Evolutionary conservation across 2,113 vertebrate species (phyloP).

Genomic region (Macrotis lagotis): DNA sequence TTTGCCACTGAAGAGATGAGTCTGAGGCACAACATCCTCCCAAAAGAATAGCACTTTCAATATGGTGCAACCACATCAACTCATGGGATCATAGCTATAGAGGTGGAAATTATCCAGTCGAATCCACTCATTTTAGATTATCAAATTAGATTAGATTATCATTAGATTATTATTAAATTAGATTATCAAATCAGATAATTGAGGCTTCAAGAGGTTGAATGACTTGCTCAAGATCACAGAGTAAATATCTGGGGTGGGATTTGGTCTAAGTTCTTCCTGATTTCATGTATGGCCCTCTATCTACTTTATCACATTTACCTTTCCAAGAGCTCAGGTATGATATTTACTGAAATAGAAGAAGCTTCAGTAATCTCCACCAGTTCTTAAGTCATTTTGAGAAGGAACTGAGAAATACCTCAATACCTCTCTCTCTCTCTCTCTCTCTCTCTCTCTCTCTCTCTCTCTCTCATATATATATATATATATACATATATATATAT

Average conservation of each 20-base stretch:
- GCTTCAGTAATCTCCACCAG: background rate
- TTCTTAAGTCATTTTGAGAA: background rate
- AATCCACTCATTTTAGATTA: background rate
- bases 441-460: too few relatives aligned
- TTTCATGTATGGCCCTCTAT: background rate
- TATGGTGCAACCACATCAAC: background rate
- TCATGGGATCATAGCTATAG: background rate
- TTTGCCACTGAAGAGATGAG: background rate
- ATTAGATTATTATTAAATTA: too few relatives aligned
- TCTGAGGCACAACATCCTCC: background rate
- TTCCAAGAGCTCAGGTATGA: background rate
- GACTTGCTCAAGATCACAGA: background rate
- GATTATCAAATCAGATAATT: background rate
- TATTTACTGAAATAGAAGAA: background rate
- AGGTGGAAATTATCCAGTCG: background rate
- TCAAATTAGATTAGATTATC: too few relatives aligned
- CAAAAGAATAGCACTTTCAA: background rate
- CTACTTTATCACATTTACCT: background rate
- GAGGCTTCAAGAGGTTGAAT: background rate
- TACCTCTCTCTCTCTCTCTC: too few relatives aligned
- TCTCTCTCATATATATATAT: too few relatives aligned
- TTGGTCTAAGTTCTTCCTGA: background rate
- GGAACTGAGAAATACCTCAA: background rate
- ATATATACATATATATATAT: too few relatives aligned
- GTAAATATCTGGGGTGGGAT: too few relatives aligned